A percentile compares a stretch with the other conserved stretches of the same genome.
Conservation (phyloP, 1,140 invertebrate species). For the Aradophagus sp. region DNA sequence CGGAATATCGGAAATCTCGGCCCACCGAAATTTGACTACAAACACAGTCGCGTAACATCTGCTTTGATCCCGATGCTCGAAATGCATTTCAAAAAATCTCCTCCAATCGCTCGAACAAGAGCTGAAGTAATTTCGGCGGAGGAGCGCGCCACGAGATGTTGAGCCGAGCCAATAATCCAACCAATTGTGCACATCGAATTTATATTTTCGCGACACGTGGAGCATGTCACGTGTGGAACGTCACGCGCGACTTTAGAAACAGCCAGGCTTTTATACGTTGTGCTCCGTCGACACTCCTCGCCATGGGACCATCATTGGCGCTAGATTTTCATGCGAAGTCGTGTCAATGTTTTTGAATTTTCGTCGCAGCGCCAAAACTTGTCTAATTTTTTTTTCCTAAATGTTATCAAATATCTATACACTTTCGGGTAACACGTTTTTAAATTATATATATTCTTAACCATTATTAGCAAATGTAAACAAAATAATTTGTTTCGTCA, state of each 20-base stretch:
- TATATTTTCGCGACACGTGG: conserved; percentile 31
- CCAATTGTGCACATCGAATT: conserved; percentile 25
- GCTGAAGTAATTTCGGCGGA: conserved; percentile 16
- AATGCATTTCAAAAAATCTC: conserved; percentile 17
- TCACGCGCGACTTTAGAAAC: conserved; percentile 16
- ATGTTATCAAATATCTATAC: no score
- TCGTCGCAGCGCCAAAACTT: no score
- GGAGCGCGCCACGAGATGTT: conserved; percentile 2
- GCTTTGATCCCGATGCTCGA: conserved; percentile 11
- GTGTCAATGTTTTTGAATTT: conserved; percentile 28
- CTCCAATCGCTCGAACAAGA: conserved; percentile 8
- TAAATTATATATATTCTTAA: no score
- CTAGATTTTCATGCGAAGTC: conserved; percentile 44
- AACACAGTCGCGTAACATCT: no score
- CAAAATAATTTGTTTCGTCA: no score
- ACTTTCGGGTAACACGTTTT: no score
- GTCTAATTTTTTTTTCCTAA: no score
- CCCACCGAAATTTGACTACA: no score
- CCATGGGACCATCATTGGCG: conserved; percentile 20
- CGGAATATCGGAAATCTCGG: no score
- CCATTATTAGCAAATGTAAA: no score
- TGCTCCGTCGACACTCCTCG: conserved; percentile 13
- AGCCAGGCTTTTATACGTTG: conserved; percentile 26
- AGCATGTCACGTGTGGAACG: conserved; percentile 34
- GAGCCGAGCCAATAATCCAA: conserved; percentile 10